Evolutionary conservation across 2,888 invertebrate species (phyloP).

Genomic region (Argyresthia albistria): DNA sequence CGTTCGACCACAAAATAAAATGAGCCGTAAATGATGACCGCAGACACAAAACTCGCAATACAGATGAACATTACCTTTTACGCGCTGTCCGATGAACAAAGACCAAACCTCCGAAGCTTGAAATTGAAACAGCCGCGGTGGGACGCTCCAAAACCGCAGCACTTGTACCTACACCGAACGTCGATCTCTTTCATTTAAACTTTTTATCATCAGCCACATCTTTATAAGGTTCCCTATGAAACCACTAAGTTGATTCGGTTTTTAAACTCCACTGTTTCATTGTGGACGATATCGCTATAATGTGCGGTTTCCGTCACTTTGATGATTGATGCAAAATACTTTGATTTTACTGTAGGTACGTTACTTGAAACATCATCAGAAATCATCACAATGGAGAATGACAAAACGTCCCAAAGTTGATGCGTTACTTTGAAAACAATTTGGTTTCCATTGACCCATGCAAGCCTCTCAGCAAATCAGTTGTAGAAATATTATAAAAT

Average conservation of each 20-base stretch:
- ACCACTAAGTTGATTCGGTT: conserved; percentile 60
- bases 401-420: no score
- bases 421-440: no score
- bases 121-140: conserved; percentile 14
- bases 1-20: no score
- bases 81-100: conserved; percentile 14
- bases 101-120: conserved; percentile 18
- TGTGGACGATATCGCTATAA: neutral
- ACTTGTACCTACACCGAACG: conserved; percentile 15
- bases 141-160: conserved; percentile 26
- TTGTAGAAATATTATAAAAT: no score
- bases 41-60: conserved; percentile 6
- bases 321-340: no score
- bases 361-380: no score
- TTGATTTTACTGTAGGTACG: no score
- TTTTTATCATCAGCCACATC: conserved; percentile 39
- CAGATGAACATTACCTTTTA: conserved; percentile 17
- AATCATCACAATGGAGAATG: no score
- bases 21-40: no score
- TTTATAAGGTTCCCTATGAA: conserved; percentile 34
- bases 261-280: conserved; percentile 27
- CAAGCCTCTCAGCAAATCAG: no score
- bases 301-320: neutral
- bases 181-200: conserved; percentile 36
- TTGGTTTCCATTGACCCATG: no score